Evolutionary conservation across 1,140 invertebrate species (phyloP).

Genomic region (Stenopsyche tienmushanensis): DNA sequence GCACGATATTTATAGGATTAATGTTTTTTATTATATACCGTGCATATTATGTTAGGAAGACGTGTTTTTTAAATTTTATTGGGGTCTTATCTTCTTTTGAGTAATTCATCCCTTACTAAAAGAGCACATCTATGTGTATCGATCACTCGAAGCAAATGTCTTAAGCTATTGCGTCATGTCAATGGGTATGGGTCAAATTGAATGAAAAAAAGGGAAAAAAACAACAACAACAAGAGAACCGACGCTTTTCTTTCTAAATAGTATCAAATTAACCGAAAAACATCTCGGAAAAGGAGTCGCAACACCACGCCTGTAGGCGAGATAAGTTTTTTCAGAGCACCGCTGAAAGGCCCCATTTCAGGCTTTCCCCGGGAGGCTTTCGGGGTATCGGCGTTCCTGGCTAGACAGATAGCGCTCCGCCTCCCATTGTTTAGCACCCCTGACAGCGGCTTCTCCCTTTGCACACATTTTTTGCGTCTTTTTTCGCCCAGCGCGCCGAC

Average conservation of each 20-base stretch:
- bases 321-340: conserved; percentile 16
- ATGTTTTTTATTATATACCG: too few species aligned
- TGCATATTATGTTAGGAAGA: too few species aligned
- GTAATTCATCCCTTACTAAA: too few species aligned
- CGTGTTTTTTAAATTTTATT: too few species aligned
- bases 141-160: too few species aligned
- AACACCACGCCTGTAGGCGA: conserved; percentile 7
- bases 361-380: conserved; percentile 11
- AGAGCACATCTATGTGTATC: too few species aligned
- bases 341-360: conserved; percentile 10
- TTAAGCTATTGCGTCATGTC: too few species aligned
- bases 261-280: conserved; percentile 27
- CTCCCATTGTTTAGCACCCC: conserved; percentile 21
- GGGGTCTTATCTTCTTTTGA: too few species aligned
- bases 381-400: neutral
- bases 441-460: conserved; percentile 10
- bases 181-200: too few species aligned
- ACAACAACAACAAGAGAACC: too few species aligned
- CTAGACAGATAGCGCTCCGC: conserved; percentile 18
- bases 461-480: conserved; percentile 8
- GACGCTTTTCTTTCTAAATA: conserved; percentile 12
- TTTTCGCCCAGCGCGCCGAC: conserved; percentile 18
- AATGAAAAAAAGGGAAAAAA: too few species aligned
- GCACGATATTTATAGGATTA: too few species aligned
- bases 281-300: conserved; percentile 9